These are phyloP conservation scores for Andrena dorsata DNA, from an alignment of 2,888 invertebrate species.

Conservation along the genomic window DNA sequence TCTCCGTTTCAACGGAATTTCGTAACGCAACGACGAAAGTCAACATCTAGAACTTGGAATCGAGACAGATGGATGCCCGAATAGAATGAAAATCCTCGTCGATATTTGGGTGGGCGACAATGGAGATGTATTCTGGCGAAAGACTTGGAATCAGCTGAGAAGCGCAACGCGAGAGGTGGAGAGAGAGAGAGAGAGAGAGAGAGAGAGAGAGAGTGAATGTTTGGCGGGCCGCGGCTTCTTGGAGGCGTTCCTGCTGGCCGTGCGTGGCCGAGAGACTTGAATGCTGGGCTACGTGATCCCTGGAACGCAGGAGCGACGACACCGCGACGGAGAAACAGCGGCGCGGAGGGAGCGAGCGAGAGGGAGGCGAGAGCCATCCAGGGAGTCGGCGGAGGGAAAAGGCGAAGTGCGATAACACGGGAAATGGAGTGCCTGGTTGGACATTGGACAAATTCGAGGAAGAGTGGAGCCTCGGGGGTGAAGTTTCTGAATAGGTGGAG, in stretches of 20 bases:
- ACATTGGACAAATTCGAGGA: neutral
- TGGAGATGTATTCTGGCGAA: too few species aligned
- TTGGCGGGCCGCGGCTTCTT: neutral
- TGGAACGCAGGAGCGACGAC: constrained; percentile 53
- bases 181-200: constrained; percentile 1
- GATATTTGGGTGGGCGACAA: too few species aligned
- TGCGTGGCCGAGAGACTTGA: constrained; percentile 70
- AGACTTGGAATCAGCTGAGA: too few species aligned
- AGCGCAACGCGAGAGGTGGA: neutral
- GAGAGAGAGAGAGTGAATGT: constrained; percentile 1
- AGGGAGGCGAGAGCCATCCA: neutral
- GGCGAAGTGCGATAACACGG: neutral
- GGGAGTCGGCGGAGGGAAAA: neutral
- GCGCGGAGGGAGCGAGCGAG: constrained; percentile 22
- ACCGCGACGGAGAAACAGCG: constrained; percentile 17
- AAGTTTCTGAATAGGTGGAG: neutral
- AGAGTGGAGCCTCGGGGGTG: neutral
- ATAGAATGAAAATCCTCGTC: too few species aligned
- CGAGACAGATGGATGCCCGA: too few species aligned
- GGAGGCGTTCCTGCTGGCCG: constrained; percentile 3
- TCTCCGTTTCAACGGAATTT: too few species aligned
- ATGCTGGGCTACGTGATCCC: constrained; percentile 71
- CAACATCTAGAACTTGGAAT: too few species aligned
- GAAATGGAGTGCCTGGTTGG: neutral
- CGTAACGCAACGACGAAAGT: too few species aligned